Percentiles rank a stretch among this genome's conserved stretches.
phyloP scores from a whole-genome alignment of 2,888 invertebrate species.

The Drosophila birchii region DNA sequence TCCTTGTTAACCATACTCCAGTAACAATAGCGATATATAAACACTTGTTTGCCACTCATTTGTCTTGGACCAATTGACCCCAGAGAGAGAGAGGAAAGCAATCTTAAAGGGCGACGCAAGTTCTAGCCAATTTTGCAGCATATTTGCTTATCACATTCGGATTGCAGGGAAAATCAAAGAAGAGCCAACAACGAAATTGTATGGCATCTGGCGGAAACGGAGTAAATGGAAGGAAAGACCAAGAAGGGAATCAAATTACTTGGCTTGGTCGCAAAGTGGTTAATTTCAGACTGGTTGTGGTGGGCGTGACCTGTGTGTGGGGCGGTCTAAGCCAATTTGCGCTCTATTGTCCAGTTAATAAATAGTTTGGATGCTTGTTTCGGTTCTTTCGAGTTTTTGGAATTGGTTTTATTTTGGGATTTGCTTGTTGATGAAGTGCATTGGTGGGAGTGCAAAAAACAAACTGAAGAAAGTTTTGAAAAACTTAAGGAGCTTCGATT shows the following conservation, averaged over 20 bases:
- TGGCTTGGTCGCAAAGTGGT: slow-evolving; percentile 46
- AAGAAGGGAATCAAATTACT: slow-evolving; percentile 34
- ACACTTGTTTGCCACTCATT: neutral
- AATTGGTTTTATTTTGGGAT: slow-evolving; percentile 12
- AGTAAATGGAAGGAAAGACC: slow-evolving; percentile 14
- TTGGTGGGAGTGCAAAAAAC: slow-evolving; percentile 13
- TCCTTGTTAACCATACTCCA: neutral
- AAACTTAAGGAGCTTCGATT: neutral
- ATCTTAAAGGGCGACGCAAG: slow-evolving; percentile 21
- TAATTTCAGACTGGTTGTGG: slow-evolving; percentile 57
- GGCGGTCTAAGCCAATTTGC: slow-evolving; percentile 65
- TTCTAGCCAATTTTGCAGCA: slow-evolving; percentile 15
- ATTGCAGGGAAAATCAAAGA: slow-evolving; percentile 20
- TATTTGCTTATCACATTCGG: slow-evolving; percentile 32
- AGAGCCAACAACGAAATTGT: slow-evolving; percentile 26
- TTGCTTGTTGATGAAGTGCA: slow-evolving; percentile 52
- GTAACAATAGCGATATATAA: neutral
- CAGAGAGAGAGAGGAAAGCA: neutral
- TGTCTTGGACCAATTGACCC: slow-evolving; percentile 10
- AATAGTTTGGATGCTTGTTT: slow-evolving; percentile 59
- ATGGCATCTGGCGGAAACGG: slow-evolving; percentile 31
- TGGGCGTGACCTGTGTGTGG: slow-evolving; percentile 35
- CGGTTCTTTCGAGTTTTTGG: slow-evolving; percentile 5
- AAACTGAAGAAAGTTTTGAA: neutral
- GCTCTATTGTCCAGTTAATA: slow-evolving; percentile 68